Percentiles rank a stretch among this genome's conserved stretches.
These are phyloP conservation scores for Acanthornis magna DNA, from an alignment of 2,797 vertebrate species.

Conservation along the genomic window DNA sequence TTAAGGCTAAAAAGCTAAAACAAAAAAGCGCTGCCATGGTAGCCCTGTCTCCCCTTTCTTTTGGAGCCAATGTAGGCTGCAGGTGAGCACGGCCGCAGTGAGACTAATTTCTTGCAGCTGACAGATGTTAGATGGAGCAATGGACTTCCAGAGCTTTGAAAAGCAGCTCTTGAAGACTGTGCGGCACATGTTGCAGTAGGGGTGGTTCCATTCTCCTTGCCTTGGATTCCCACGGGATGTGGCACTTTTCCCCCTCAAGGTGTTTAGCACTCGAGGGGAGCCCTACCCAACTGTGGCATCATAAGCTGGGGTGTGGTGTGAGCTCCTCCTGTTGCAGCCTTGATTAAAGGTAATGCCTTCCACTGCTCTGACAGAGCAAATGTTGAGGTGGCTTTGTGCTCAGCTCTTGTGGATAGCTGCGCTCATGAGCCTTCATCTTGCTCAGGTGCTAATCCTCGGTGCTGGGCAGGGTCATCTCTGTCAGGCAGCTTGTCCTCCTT, in stretches of 20 bases:
- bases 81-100: background rate
- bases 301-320: background rate
- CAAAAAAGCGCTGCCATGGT: background rate
- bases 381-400: background rate
- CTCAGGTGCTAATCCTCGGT: background rate
- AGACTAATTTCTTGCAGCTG: slow-evolving; percentile 2
- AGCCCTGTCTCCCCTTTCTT: background rate
- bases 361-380: background rate
- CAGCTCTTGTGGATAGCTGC: background rate
- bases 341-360: background rate
- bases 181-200: background rate
- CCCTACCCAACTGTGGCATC: background rate
- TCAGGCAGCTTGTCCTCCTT: background rate
- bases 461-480: background rate
- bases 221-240: background rate
- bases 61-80: background rate
- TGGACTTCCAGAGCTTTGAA: background rate
- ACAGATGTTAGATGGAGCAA: background rate
- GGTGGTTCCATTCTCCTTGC: background rate
- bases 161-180: background rate
- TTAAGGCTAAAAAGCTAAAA: background rate
- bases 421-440: background rate
- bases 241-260: background rate
- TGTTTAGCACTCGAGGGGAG: background rate
- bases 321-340: background rate